phyloP scores from a whole-genome alignment of 1,140 invertebrate genomes.

The Leptinotarsa texana region DNA sequence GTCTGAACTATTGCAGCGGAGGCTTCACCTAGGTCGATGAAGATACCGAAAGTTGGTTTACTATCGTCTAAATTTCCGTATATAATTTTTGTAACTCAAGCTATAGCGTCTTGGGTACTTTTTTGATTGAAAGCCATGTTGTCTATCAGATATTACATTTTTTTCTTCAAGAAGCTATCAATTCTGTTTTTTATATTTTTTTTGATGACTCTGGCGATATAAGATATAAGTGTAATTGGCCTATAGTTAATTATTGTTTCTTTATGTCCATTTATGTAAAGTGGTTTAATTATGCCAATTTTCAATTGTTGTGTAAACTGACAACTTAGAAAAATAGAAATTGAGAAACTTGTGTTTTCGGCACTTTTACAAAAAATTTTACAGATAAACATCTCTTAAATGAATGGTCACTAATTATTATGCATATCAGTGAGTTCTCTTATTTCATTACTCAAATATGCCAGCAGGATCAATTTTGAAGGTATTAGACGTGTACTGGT shows the following conservation, averaged over 20 bases:
- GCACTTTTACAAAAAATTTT: too few relatives aligned
- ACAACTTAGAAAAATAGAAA: background rate
- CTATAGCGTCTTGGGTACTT: conserved; percentile 5
- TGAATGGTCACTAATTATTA: too few relatives aligned
- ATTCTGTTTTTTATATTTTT: background rate
- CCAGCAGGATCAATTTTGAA: too few relatives aligned
- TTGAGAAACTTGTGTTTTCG: too few relatives aligned
- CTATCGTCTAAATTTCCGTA: conserved; percentile 14
- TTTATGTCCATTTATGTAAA: background rate
- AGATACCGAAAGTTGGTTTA: conserved; percentile 8
- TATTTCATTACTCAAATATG: too few relatives aligned
- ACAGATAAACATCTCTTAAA: too few relatives aligned
- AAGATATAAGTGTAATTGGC: background rate
- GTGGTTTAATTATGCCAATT: background rate
- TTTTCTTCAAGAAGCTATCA: background rate
- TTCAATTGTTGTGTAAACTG: background rate
- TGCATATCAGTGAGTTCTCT: too few relatives aligned
- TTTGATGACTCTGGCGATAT: background rate
- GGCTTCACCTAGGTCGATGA: background rate
- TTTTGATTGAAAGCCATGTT: background rate
- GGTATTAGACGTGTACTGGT: too few relatives aligned
- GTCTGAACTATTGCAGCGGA: background rate
- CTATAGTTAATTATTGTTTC: background rate
- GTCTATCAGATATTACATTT: background rate
- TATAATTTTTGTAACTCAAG: conserved; percentile 8